A percentile compares a stretch with the other conserved stretches of the same genome.
Evolutionary conservation across 1,140 invertebrate genomes (phyloP).

Genomic region (Dreissena polymorpha): DNA sequence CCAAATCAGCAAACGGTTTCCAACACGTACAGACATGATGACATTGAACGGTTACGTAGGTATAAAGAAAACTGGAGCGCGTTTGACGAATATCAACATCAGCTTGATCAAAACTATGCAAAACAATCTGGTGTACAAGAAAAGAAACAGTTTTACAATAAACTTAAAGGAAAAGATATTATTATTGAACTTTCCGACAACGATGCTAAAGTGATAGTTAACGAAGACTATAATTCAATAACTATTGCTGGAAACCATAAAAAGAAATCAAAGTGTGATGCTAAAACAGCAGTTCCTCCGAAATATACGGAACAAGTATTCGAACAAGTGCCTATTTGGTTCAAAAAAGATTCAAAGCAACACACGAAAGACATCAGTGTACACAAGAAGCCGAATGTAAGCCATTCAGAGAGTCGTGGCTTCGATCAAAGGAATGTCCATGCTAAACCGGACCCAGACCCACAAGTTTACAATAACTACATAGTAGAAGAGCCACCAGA

Average conservation of each 20-base stretch:
- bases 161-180: constrained; percentile 47
- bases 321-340: constrained; percentile 45
- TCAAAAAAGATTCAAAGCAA: constrained; percentile 22
- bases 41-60: constrained; percentile 20
- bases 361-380: background rate
- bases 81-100: background rate
- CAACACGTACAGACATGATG: background rate
- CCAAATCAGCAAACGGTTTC: no score
- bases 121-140: background rate
- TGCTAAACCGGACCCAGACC: background rate
- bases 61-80: constrained; percentile 38
- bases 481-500: constrained; percentile 39
- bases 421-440: background rate
- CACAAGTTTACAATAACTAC: background rate
- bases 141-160: constrained; percentile 1
- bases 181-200: constrained; percentile 34
- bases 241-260: background rate
- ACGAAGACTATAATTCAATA: background rate
- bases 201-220: background rate
- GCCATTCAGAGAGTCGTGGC: background rate
- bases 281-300: background rate
- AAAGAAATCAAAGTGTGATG: constrained; percentile 9
- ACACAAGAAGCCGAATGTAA: background rate
- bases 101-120: background rate
- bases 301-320: constrained; percentile 41